These are phyloP conservation scores for Drosophila crucigera DNA, from an alignment of 2,888 invertebrate genomes.

Conservation along the genomic window DNA sequence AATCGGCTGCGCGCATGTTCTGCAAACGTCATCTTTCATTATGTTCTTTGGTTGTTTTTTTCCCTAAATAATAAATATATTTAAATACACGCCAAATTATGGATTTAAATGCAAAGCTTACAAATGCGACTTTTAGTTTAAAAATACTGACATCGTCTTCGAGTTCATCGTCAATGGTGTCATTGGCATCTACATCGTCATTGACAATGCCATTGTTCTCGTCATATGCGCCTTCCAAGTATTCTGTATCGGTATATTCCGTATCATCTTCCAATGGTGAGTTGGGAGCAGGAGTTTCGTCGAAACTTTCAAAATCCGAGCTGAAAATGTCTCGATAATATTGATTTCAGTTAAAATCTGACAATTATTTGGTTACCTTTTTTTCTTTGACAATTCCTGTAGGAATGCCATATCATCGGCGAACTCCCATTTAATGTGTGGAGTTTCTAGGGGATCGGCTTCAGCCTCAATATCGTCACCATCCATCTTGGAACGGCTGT, in stretches of 20 bases:
- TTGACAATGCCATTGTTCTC: not conserved
- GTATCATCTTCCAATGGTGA: slow-evolving; percentile 24
- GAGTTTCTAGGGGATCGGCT: slow-evolving; percentile 42
- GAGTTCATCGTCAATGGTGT: not conserved
- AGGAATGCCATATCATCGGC: slow-evolving; percentile 50
- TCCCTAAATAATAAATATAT: slow-evolving; percentile 3
- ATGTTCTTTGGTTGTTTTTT: not conserved
- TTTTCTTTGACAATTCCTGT: slow-evolving; percentile 21
- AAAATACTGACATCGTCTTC: not conserved
- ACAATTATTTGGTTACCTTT: not conserved
- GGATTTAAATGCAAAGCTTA: not conserved
- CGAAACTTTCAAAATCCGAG: slow-evolving; percentile 6
- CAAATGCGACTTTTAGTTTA: slow-evolving; percentile 1
- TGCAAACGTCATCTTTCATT: slow-evolving; percentile 24
- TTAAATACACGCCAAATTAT: not conserved
- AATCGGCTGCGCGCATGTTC: slow-evolving; percentile 52
- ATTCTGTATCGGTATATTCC: slow-evolving; percentile 40
- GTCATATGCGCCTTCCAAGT: slow-evolving; percentile 32
- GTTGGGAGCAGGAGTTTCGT: not conserved
- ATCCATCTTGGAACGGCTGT: slow-evolving; percentile 11
- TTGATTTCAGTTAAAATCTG: not conserved
- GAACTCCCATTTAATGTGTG: slow-evolving; percentile 48
- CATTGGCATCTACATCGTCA: slow-evolving; percentile 11
- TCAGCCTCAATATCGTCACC: slow-evolving; percentile 11
- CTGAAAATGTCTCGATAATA: not conserved